These are phyloP conservation scores for Esox lucius DNA, from an alignment of 2,797 vertebrate genomes.

Conservation along the genomic window DNA sequence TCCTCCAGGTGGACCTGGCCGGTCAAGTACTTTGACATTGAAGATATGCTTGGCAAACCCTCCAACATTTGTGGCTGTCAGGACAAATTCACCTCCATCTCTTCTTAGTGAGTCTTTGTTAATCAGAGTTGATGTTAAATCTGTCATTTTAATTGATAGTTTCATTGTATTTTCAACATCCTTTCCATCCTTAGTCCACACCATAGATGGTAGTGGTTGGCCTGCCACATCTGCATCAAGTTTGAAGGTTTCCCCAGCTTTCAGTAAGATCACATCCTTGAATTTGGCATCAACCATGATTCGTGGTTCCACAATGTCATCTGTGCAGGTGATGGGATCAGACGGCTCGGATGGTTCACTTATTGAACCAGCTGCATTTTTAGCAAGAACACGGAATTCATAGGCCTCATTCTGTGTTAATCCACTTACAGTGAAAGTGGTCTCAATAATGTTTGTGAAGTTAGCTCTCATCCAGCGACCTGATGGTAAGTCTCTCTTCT, in stretches of 20 bases:
- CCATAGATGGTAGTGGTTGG: constrained; percentile 89
- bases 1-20: constrained; percentile 91
- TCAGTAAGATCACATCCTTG: constrained; percentile 87
- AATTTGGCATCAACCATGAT: constrained; percentile 95
- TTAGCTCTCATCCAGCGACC: constrained; percentile 96
- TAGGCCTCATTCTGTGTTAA: constrained; percentile 91
- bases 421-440: constrained; percentile 93
- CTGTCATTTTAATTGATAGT: constrained; percentile 87
- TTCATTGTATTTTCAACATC: constrained; percentile 92
- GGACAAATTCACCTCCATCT: constrained; percentile 90
- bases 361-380: constrained; percentile 92
- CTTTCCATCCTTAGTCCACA: constrained; percentile 95
- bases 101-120: constrained; percentile 92
- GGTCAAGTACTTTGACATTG: constrained; percentile 94
- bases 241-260: constrained; percentile 92
- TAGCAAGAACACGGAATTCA: constrained; percentile 92
- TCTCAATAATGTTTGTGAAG: constrained; percentile 96
- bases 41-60: constrained; percentile 97
- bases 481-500: constrained; percentile 91
- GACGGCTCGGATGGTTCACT: constrained; percentile 93
- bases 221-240: constrained; percentile 96
- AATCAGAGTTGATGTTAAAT: constrained; percentile 85
- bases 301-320: constrained; percentile 91
- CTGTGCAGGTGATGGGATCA: constrained; percentile 92
- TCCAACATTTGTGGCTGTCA: constrained; percentile 94